Evolutionary conservation across 2,888 invertebrate genomes (phyloP).

Genomic region (Theodoxus fluviatilis): DNA sequence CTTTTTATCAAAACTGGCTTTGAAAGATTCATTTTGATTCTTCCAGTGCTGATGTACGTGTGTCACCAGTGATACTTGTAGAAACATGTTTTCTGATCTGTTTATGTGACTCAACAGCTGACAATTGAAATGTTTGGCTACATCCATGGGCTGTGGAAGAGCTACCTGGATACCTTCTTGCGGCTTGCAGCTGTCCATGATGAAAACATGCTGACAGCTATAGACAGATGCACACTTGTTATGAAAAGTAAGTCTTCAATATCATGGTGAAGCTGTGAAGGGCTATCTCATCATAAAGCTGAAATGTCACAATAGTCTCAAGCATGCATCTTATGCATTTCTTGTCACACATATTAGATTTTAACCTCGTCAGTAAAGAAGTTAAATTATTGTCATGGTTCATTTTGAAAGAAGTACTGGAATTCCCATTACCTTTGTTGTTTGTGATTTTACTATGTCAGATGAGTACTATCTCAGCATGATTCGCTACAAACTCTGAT

Average conservation of each 20-base stretch:
- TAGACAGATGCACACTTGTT: conserved; percentile 83
- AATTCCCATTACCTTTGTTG: neutral
- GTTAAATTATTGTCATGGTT: neutral
- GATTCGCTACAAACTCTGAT: too few species aligned
- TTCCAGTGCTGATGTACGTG: too few species aligned
- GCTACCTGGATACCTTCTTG: conserved; percentile 58
- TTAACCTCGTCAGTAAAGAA: neutral
- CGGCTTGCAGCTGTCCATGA: conserved; percentile 45
- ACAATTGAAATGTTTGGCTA: conserved; percentile 61
- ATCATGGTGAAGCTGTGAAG: too few species aligned
- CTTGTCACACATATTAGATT: neutral
- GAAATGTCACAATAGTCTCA: too few species aligned
- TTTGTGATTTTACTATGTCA: neutral
- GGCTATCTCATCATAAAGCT: too few species aligned
- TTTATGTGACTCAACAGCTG: conserved; percentile 46
- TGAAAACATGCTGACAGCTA: conserved; percentile 66
- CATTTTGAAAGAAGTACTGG: neutral
- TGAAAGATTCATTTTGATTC: too few species aligned
- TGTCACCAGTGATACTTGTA: too few species aligned
- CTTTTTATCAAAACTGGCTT: too few species aligned
- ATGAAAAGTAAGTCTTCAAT: conserved; percentile 69
- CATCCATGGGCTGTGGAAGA: conserved; percentile 80
- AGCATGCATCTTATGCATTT: too few species aligned
- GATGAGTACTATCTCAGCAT: neutral
- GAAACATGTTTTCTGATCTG: neutral